phyloP scores from a whole-genome alignment of 2,797 vertebrate species.

The Neosalanx taihuensis region DNA sequence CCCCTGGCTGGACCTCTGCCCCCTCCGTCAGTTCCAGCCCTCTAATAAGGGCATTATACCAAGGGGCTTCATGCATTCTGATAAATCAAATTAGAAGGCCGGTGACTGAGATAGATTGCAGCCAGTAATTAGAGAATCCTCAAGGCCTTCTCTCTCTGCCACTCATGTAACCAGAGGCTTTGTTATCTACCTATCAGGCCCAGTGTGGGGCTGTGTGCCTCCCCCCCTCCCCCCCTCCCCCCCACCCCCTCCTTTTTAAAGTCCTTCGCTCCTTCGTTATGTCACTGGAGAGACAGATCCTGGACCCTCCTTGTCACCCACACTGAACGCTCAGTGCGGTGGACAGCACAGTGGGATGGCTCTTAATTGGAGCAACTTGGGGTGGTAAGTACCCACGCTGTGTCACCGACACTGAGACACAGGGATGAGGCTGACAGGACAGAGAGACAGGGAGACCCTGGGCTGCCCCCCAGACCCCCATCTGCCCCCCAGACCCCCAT shows the following conservation, averaged over 20 bases:
- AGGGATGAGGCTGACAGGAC: conserved; percentile 73
- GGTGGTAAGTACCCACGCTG: conserved; percentile 82
- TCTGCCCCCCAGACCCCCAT: conserved; percentile 8
- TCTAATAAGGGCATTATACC: conserved; percentile 80
- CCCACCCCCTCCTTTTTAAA: conserved; percentile 65
- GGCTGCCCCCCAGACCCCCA: conserved; percentile 16
- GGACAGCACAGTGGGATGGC: conserved; percentile 91
- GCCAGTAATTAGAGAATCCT: conserved; percentile 81
- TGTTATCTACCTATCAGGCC: conserved; percentile 74
- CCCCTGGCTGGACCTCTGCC: conserved; percentile 67
- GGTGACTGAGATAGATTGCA: conserved; percentile 75
- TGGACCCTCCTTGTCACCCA: conserved; percentile 93
- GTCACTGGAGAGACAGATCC: conserved; percentile 92
- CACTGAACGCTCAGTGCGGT: conserved; percentile 74
- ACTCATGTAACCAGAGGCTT: conserved; percentile 71
- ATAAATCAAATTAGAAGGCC: conserved; percentile 82
- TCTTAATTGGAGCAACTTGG: conserved; percentile 95
- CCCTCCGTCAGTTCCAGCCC: conserved; percentile 69
- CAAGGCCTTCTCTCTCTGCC: conserved; percentile 76
- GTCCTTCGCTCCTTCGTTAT: conserved; percentile 77
- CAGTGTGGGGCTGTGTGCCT: conserved; percentile 69
- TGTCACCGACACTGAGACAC: conserved; percentile 77
- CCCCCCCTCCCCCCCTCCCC: conserved; percentile 37
- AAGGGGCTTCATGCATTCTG: conserved; percentile 73
- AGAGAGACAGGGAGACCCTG: conserved; percentile 73